Evolutionary conservation across 2,113 vertebrate genomes (phyloP).

Genomic region (Antechinus flavipes): DNA sequence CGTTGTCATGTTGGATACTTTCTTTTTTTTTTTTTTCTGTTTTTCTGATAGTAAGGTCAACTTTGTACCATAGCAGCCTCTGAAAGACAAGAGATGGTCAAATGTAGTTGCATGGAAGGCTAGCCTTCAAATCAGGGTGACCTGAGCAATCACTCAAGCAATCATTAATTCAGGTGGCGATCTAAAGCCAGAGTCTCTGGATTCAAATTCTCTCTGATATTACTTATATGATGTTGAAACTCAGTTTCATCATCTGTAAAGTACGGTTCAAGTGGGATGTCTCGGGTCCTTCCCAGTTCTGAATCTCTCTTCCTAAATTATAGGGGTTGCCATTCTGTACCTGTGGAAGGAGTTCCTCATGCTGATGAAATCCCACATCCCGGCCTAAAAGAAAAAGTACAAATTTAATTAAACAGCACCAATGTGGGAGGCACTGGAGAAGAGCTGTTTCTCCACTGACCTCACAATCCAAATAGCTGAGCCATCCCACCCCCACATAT

Average conservation of each 20-base stretch:
- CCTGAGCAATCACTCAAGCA: background rate
- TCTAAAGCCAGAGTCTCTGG: background rate
- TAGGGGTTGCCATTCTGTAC: background rate
- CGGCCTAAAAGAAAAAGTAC: background rate
- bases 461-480: constrained; percentile 20
- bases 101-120: background rate
- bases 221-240: background rate
- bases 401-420: background rate
- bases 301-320: background rate
- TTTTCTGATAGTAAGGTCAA: background rate
- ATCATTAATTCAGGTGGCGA: background rate
- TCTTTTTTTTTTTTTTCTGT: background rate
- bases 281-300: background rate
- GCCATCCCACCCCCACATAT: background rate
- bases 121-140: background rate
- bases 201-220: background rate
- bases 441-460: constrained; percentile 19
- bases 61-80: background rate
- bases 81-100: background rate
- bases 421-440: background rate
- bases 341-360: background rate
- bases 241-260: background rate
- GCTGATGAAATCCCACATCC: background rate
- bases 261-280: background rate
- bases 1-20: background rate